A percentile compares a stretch with the other conserved stretches of the same genome.
phyloP scores from a whole-genome alignment of 2,797 vertebrate genomes.

The Acipenser transmontanus region DNA sequence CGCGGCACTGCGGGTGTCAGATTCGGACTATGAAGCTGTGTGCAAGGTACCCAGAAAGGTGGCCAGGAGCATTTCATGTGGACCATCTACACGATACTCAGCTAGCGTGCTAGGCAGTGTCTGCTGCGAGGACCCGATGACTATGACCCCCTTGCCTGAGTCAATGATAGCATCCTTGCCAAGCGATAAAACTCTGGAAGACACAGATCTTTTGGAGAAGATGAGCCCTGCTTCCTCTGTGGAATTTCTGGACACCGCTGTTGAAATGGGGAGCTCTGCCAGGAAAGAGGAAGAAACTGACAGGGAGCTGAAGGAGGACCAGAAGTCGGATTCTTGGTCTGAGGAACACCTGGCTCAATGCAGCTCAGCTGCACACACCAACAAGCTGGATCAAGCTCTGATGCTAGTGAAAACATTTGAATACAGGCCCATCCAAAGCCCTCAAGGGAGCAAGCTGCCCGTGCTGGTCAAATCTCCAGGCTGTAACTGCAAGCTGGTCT shows the following conservation, averaged over 20 bases:
- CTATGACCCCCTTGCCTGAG: constrained; percentile 35
- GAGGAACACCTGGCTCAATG: constrained; percentile 54
- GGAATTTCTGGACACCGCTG: constrained; percentile 69
- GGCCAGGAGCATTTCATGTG: constrained; percentile 71
- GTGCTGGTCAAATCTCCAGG: constrained; percentile 63
- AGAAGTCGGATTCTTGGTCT: constrained; percentile 57
- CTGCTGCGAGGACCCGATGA: constrained; percentile 52
- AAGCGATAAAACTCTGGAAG: constrained; percentile 56
- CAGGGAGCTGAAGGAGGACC: constrained; percentile 50
- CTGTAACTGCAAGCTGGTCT: constrained; percentile 37
- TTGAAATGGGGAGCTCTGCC: constrained; percentile 41
- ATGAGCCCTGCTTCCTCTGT: constrained; percentile 64
- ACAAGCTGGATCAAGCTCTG: constrained; percentile 64
- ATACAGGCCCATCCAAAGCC: constrained; percentile 73
- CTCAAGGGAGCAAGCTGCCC: constrained; percentile 74
- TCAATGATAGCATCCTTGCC: constrained; percentile 56
- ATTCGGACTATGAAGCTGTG: constrained; percentile 87
- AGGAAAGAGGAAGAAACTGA: constrained; percentile 53
- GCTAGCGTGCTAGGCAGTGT: constrained; percentile 34
- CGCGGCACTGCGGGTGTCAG: constrained; percentile 70
- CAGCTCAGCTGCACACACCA: constrained; percentile 28
- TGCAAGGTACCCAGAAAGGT: constrained; percentile 81
- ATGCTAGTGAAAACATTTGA: constrained; percentile 65
- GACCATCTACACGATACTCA: constrained; percentile 65
- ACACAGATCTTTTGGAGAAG: constrained; percentile 56